Evolutionary conservation across 2,888 invertebrate species (phyloP).

Genomic region (Spilarctia lutea): DNA sequence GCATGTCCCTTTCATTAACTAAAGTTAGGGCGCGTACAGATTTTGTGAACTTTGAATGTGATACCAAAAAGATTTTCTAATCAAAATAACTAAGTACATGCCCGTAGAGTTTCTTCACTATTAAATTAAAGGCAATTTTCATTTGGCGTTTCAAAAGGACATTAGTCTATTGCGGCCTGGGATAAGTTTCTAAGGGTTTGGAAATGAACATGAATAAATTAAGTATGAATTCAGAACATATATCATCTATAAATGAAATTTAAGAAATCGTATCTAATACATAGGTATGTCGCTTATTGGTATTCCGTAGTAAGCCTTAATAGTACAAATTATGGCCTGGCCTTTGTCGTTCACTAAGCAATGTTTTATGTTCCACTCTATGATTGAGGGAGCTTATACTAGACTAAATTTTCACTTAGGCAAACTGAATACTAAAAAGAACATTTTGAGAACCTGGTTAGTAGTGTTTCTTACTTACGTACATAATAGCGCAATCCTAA

Average conservation of each 20-base stretch:
- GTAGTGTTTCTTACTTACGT: background rate
- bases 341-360: background rate
- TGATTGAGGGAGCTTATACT: too few species aligned
- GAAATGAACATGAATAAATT: background rate
- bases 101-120: background rate
- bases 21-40: constrained; percentile 50
- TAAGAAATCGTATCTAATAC: background rate
- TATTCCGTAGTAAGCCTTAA: background rate
- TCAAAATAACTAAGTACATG: background rate
- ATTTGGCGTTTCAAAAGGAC: constrained; percentile 21
- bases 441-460: background rate
- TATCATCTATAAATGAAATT: background rate
- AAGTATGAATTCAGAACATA: background rate
- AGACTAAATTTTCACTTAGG: too few species aligned
- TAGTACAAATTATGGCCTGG: background rate
- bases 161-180: background rate
- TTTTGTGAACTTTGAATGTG: constrained; percentile 32
- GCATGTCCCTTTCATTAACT: constrained; percentile 56
- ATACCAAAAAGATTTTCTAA: constrained; percentile 1
- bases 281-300: background rate
- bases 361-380: background rate
- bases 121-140: background rate
- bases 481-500: too few species aligned
- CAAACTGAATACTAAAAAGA: too few species aligned
- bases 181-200: background rate